A percentile compares a stretch with the other conserved stretches of the same genome.
Conservation (phyloP, 2,113 vertebrate species). For the Anoura caudifer region DNA sequence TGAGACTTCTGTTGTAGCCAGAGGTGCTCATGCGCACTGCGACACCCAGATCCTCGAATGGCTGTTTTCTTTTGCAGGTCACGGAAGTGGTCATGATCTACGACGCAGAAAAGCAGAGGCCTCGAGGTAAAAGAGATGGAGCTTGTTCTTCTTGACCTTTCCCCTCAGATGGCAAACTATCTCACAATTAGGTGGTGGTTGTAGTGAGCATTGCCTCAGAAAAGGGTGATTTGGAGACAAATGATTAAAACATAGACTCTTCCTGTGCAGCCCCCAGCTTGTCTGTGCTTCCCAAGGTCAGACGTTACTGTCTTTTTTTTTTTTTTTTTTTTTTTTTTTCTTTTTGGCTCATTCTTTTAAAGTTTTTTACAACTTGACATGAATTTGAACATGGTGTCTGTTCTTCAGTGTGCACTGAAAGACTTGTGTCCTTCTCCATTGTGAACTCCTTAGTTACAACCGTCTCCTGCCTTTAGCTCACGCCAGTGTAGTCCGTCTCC, state of each 20-base stretch:
- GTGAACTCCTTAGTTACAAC: neutral
- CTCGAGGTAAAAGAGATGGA: conserved; percentile 99
- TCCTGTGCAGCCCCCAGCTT: conserved; percentile 65
- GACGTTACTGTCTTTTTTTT: conserved; percentile 60
- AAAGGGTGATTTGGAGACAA: conserved; percentile 70
- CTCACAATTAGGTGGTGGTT: conserved; percentile 77
- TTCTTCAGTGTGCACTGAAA: conserved; percentile 2
- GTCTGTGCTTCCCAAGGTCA: conserved; percentile 69
- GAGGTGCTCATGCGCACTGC: neutral
- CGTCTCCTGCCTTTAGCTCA: conserved; percentile 11
- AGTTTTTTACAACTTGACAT: neutral
- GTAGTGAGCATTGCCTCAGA: conserved; percentile 67
- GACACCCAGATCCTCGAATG: neutral
- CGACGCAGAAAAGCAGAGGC: conserved; percentile 99
- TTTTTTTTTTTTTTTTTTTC: conserved; percentile 60
- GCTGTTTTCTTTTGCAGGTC: conserved; percentile 87
- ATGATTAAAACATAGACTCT: conserved; percentile 61
- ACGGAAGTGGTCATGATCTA: conserved; percentile 99
- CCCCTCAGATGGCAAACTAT: conserved; percentile 97
- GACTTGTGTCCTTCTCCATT: neutral
- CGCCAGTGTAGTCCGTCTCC: neutral
- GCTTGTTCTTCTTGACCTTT: conserved; percentile 85
- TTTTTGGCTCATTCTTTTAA: conserved; percentile 46
- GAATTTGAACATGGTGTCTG: neutral
- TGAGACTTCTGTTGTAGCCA: neutral